Evolutionary conservation across 2,797 vertebrate species (phyloP).

Genomic region (Adrianichthys oophorus): DNA sequence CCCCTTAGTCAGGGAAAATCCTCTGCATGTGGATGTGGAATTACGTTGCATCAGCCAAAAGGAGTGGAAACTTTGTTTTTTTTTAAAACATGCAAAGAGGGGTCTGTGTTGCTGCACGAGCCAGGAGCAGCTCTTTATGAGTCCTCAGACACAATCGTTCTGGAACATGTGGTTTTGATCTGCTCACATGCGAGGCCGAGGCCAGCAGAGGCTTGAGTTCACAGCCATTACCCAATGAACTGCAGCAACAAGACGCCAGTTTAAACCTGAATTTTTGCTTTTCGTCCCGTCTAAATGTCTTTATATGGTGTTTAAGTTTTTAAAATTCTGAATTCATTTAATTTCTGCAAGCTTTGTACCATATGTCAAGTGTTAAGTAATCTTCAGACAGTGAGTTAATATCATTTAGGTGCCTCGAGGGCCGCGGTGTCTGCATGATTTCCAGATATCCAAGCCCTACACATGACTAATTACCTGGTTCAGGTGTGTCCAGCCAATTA

Average conservation of each 20-base stretch:
- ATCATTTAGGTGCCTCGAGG: conserved; percentile 1
- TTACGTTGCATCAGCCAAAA: conserved; percentile 65
- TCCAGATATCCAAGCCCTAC: too few relatives aligned
- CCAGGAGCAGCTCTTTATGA: conserved; percentile 53
- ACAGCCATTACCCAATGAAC: conserved; percentile 56
- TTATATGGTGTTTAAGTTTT: conserved; percentile 6
- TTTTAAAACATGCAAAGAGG: conserved; percentile 58
- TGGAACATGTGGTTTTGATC: conserved; percentile 77
- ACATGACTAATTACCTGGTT: too few relatives aligned
- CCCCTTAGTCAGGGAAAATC: conserved; percentile 65
- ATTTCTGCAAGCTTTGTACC: conserved; percentile 32
- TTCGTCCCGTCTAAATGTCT: conserved; percentile 43
- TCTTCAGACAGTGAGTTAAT: conserved; percentile 16
- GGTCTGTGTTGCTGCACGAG: conserved; percentile 49
- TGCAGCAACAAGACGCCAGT: conserved; percentile 59
- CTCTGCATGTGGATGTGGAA: conserved; percentile 59
- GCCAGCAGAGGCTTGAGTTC: conserved; percentile 62
- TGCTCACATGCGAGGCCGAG: conserved; percentile 61
- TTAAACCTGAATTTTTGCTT: conserved; percentile 51
- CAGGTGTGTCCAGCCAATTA: too few relatives aligned
- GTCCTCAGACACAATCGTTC: conserved; percentile 60
- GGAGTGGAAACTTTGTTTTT: conserved; percentile 40
- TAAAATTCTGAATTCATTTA: conserved; percentile 49
- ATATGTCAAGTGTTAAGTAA: conserved; percentile 4
- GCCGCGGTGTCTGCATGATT: too few relatives aligned